phyloP scores from a whole-genome alignment of 2,888 invertebrate genomes.

The Rhaphigaster nebulosa region DNA sequence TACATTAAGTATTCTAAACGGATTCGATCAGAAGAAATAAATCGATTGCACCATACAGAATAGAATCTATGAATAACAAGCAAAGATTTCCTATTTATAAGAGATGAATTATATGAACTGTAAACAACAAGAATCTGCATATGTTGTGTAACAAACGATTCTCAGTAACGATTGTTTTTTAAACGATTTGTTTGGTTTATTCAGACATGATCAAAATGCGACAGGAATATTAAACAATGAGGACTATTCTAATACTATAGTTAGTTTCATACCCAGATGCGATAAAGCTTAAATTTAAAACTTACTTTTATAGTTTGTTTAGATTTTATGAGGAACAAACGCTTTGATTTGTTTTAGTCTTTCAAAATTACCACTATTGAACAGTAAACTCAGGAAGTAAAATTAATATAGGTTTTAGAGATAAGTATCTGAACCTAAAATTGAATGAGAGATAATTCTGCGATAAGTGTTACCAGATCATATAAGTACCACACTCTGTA shows the following conservation, averaged over 20 bases:
- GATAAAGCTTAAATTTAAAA: too few species aligned
- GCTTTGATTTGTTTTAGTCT: too few species aligned
- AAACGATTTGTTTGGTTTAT: background rate
- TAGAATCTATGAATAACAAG: conserved; percentile 33
- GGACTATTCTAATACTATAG: background rate
- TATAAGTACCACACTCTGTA: too few species aligned
- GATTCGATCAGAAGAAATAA: conserved; percentile 14
- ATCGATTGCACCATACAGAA: background rate
- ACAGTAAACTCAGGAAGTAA: too few species aligned
- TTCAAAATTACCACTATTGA: too few species aligned
- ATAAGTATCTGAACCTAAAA: too few species aligned
- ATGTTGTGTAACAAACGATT: background rate
- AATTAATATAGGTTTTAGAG: too few species aligned
- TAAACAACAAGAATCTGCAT: background rate
- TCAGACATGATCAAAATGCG: background rate
- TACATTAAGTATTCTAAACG: conserved; percentile 20
- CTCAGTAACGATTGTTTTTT: background rate
- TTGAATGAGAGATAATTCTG: too few species aligned
- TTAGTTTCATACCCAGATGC: too few species aligned
- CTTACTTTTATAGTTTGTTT: too few species aligned
- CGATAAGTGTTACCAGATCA: too few species aligned
- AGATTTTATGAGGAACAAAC: too few species aligned
- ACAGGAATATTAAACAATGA: background rate
- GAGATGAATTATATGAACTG: conserved; percentile 13
- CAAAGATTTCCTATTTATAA: conserved; percentile 22